A percentile compares a stretch with the other conserved stretches of the same genome.
Conservation (phyloP, 2,113 vertebrate species). For the Eulacestoma nigropectus region DNA sequence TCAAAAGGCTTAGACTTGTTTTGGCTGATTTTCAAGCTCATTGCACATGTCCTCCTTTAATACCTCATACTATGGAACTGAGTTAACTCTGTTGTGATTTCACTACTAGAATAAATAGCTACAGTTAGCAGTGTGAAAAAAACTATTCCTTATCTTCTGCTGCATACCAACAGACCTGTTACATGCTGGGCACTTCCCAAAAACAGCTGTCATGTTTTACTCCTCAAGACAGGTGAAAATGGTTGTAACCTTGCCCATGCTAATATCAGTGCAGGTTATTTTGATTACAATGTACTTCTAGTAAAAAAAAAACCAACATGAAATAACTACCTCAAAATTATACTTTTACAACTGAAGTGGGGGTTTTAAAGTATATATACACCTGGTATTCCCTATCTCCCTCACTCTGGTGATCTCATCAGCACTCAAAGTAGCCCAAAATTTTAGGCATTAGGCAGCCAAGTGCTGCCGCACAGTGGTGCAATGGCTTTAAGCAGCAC, state of each 20-base stretch:
- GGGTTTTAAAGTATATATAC: neutral
- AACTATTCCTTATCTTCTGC: neutral
- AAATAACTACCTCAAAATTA: neutral
- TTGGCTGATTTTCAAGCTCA: neutral
- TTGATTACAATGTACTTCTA: neutral
- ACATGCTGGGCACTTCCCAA: neutral
- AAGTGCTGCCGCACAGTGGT: conserved; percentile 26
- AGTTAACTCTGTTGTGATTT: neutral
- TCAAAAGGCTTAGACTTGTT: neutral
- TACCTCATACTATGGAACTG: neutral
- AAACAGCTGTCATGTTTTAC: neutral
- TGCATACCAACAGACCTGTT: neutral
- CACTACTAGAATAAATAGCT: neutral
- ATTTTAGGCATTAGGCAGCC: neutral
- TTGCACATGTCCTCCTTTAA: neutral
- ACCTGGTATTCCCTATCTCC: neutral
- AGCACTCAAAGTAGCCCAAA: accelerated
- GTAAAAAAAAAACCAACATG: neutral
- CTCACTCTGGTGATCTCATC: neutral
- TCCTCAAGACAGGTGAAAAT: neutral
- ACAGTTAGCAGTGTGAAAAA: neutral
- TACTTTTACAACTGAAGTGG: neutral
- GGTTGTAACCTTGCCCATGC: neutral
- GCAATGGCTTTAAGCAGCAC: neutral
- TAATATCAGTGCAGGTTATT: neutral